Percentiles rank a stretch among this genome's conserved stretches.
phyloP scores from a whole-genome alignment of 1,140 invertebrate genomes.

The Macrotrachela quadricornifera region DNA sequence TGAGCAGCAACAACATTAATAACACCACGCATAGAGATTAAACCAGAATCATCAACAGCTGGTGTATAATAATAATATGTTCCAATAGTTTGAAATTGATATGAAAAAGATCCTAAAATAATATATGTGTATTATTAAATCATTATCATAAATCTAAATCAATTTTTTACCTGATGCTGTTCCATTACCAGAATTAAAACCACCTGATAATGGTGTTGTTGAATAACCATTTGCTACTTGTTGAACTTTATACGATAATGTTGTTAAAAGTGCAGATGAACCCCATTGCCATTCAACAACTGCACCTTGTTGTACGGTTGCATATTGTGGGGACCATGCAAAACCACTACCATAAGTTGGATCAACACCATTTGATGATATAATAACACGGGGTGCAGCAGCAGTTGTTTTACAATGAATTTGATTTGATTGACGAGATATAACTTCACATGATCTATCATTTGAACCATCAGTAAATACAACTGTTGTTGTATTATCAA shows the following conservation, averaged over 20 bases:
- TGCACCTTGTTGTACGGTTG: constrained; percentile 12
- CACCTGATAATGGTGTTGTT: neutral
- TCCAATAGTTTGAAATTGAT: constrained; percentile 14
- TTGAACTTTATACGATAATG: constrained; percentile 7
- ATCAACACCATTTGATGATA: neutral
- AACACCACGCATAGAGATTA: constrained; percentile 13
- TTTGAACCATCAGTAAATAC: constrained; percentile 11
- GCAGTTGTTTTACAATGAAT: constrained; percentile 15
- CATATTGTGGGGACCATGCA: constrained; percentile 1
- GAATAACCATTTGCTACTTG: constrained; percentile 10
- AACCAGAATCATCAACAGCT: constrained; percentile 11
- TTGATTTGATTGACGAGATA: constrained; percentile 9
- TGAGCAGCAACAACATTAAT: constrained; percentile 10
- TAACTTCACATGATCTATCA: constrained; percentile 12
- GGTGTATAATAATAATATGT: constrained; percentile 18
- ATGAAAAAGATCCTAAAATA: constrained; percentile 12
- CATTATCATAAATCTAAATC: no score
- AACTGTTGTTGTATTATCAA: constrained; percentile 13
- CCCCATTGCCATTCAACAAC: constrained; percentile 16
- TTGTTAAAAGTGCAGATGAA: constrained; percentile 8
- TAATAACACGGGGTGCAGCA: constrained; percentile 6
- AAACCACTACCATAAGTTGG: constrained; percentile 2
- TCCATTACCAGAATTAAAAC: neutral
- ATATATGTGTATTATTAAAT: no score
- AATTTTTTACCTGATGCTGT: neutral